Evolutionary conservation across 2,888 invertebrate genomes (phyloP), one percentile per base, ranked within the genome.

Genomic region (Melinaea marsaeus): DNA sequence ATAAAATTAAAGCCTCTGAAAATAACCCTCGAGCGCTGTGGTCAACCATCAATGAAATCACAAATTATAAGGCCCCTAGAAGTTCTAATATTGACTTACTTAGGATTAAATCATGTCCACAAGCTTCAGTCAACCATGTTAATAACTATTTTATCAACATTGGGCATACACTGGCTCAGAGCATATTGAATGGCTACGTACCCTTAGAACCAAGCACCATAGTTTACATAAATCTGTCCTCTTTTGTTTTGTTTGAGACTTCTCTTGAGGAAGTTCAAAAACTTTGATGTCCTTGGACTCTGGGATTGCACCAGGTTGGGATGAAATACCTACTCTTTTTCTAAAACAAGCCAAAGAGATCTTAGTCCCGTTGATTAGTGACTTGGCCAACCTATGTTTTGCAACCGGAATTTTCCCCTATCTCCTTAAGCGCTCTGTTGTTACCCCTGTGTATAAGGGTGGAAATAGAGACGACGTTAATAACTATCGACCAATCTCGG

Each of bases 401-500:
- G n/a, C 51, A 22, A 34, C 13, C 7, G 58, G 62, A 9, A 33
- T 58, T 0, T 62, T 62, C 7, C 62, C 62, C 13, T 13, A 1
- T 47, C n/a, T 22, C 22, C 37, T 62, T 7, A 62, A 62, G 48
- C 32, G 55, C 6, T 45, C 58, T 51, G 9, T 62, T 22, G 35
- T 62, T 0, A 62, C 58, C 5, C 62, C 58, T 2, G 42, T 62
- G 11, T 22, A 47, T 32, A 62, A 62, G 37, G 35, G 11, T n/a
- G 62, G 58, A 11, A 45, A 22, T n/a, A 46, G 35, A 2, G 55
- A 46, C n/a, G 58, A 57, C 13, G 54, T 62, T 13, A 45, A 22
- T 13, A 62, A 62, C 13, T 62, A 62, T 11, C 57, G 61, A 13
- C 61, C 61, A 2, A 61, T 61, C 13, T 57, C 61, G 2, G 51